phyloP scores from a whole-genome alignment of 2,797 vertebrate species.

The Typhlichthys eigenmanni region DNA sequence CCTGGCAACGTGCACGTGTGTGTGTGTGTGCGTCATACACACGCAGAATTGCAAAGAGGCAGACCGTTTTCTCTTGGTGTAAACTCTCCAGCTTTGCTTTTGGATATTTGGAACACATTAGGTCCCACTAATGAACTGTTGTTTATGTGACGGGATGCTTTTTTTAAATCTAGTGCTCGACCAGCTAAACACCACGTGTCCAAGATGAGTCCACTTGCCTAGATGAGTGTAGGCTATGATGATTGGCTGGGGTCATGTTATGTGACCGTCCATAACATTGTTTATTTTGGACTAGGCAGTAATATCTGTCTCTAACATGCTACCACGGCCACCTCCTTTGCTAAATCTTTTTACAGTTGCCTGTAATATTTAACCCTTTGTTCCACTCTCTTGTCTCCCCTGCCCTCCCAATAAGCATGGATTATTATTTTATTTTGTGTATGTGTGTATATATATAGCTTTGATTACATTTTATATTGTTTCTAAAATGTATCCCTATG shows the following conservation, averaged over 20 bases:
- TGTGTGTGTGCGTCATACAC: background rate
- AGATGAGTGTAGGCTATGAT: conserved; percentile 18
- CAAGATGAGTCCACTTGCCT: conserved; percentile 32
- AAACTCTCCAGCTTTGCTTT: conserved; percentile 45
- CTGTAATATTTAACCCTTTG: background rate
- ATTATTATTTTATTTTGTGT: background rate
- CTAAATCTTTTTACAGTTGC: too few relatives aligned
- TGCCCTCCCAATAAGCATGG: too few relatives aligned
- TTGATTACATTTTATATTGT: background rate
- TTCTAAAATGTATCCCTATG: background rate
- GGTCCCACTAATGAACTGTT: conserved; percentile 55
- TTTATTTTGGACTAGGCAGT: too few relatives aligned
- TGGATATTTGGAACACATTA: conserved; percentile 49
- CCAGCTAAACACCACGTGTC: conserved; percentile 44
- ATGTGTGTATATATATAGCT: background rate
- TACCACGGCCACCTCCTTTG: too few relatives aligned
- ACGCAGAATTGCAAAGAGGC: conserved; percentile 27
- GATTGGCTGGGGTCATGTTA: too few relatives aligned
- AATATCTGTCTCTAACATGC: too few relatives aligned
- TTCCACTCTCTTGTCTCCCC: too few relatives aligned
- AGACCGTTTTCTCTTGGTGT: conserved; percentile 49
- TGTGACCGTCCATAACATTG: too few relatives aligned
- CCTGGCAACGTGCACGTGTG: conserved; percentile 8
- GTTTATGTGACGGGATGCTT: conserved; percentile 57
- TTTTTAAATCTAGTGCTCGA: conserved; percentile 12